A percentile compares a stretch with the other conserved stretches of the same genome.
Evolutionary conservation across 1,140 invertebrate species (phyloP).

Genomic region (Dinothrombium tinctorium): DNA sequence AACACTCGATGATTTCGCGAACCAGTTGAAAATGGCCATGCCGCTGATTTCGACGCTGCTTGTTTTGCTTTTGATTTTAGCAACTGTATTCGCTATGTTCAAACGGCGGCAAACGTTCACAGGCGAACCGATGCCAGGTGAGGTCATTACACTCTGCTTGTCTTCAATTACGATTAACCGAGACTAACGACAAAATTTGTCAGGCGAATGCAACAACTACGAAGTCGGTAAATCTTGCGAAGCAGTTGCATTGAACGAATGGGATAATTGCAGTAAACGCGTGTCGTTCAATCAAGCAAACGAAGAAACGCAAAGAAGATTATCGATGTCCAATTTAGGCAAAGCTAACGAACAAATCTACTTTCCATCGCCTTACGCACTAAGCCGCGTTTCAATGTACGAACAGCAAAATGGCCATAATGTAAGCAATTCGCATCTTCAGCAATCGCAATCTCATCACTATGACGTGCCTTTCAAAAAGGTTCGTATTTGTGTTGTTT

Average conservation of each 20-base stretch:
- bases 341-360: conserved; percentile 10
- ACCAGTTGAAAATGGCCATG: conserved; percentile 2
- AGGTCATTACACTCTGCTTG: not conserved
- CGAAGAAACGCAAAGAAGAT: not conserved
- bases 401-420: not conserved
- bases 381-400: conserved; percentile 11
- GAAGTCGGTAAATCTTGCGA: conserved; percentile 1
- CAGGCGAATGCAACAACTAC: not conserved
- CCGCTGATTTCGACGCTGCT: not conserved
- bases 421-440: conserved; percentile 7
- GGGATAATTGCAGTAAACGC: not conserved
- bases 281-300: not conserved
- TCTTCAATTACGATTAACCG: not conserved
- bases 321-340: not conserved
- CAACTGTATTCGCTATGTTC: not conserved
- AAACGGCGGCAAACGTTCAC: not conserved
- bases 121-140: not conserved
- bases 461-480: conserved; percentile 13
- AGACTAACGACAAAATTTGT: not conserved
- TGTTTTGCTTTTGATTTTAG: not conserved
- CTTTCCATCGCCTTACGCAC: conserved; percentile 14
- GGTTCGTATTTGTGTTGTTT: too few species aligned
- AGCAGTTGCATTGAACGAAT: not conserved
- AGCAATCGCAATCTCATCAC: conserved; percentile 11
- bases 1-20: not conserved